Base-by-base conservation (phyloP, 2,888 invertebrate species). In the Hipparchia sbordonii region DNA sequence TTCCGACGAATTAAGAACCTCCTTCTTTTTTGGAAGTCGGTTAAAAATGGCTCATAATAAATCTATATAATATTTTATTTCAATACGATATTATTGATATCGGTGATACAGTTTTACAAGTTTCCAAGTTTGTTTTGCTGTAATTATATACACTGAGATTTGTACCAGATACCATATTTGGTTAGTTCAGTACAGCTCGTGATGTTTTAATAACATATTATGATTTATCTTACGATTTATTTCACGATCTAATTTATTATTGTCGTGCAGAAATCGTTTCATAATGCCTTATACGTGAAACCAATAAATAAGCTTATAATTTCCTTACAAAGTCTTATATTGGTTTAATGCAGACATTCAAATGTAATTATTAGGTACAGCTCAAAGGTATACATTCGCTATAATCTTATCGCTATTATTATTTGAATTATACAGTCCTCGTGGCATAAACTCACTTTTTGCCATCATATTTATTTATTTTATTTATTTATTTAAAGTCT, bases 161-260 rank as follows among this genome's bases (percentile, higher is more conserved):
- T 69, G 56, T 54, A 33, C 54, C 33, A 48, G 23, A 48, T 57
- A 60, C 72, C 72, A 13, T 72, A 72, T 61, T 69, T 51, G 72
- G 72, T 69, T 7, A 10, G 23, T 23, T 57, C 54, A 23, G 60
- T 65, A 48, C 9, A 48, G 51, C 10, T 65, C 69, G 57, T 69
- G 72, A 72, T 69, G 65, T 60, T 63, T 72, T 69, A 69, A 72
- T 72, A 69, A 69, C 60, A 60, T 65, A 59, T 23, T 52, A 51
- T 39, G 69, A 61, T 69, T 69, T 61, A 69, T 69, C 13, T 61
- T 2, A 9, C 13, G 52, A 52, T 33, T 66, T 72, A 70, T 66
- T 60, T 72, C 72, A 72, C 72, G 66, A 72, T 72, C 72, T 70
- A 52, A 52, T 69, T 66, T 72, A 66, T 72, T 52, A 65, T 51